These are phyloP conservation scores for Ivindomyrus marchei DNA, from an alignment of 2,113 vertebrate genomes.

Conservation along the genomic window DNA sequence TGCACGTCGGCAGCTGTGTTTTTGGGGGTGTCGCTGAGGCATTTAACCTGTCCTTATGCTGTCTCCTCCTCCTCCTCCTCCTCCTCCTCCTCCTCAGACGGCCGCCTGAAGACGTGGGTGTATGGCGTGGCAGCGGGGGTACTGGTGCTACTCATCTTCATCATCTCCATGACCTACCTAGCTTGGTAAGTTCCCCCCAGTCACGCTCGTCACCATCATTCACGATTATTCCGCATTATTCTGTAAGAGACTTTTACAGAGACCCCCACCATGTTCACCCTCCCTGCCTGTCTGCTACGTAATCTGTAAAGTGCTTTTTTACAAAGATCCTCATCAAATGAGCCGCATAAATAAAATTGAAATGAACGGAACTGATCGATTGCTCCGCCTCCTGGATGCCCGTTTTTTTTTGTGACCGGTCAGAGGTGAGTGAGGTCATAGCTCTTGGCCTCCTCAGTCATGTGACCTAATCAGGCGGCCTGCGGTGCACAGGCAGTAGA, in stretches of 20 bases:
- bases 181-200: slow-evolving; percentile 80
- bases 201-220: slow-evolving; percentile 14
- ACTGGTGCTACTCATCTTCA: slow-evolving; percentile 90
- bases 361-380: slow-evolving; percentile 31
- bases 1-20: background rate
- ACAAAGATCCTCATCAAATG: background rate
- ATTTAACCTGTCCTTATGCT: too few relatives aligned
- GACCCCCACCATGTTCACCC: slow-evolving; percentile 23
- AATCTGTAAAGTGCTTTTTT: slow-evolving; percentile 14
- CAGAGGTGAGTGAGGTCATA: slow-evolving; percentile 45
- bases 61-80: too few relatives aligned
- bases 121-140: slow-evolving; percentile 94
- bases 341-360: background rate
- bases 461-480: background rate
- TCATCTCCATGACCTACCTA: slow-evolving; percentile 97
- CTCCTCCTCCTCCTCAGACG: slow-evolving; percentile 62
- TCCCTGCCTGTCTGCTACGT: slow-evolving; percentile 16
- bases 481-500: background rate
- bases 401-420: slow-evolving; percentile 31
- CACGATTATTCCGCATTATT: background rate
- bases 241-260: background rate
- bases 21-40: background rate
- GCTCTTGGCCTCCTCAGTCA: background rate
- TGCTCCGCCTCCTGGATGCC: slow-evolving; percentile 48
- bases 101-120: slow-evolving; percentile 97